These are phyloP conservation scores for Cavia porcellus DNA, from an alignment of 2,113 vertebrate species.

Conservation along the genomic window DNA sequence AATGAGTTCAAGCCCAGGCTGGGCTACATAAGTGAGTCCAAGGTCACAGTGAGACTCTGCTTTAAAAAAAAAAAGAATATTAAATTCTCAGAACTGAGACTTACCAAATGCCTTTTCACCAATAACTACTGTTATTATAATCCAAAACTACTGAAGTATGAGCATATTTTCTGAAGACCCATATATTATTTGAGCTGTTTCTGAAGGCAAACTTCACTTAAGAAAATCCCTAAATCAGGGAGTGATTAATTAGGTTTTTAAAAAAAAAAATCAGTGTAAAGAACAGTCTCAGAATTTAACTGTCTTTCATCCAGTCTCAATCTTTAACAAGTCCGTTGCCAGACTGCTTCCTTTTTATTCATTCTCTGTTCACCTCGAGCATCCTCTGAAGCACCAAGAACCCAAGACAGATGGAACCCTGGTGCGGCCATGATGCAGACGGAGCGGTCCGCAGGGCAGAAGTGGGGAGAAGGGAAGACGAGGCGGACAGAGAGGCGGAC, in stretches of 20 bases:
- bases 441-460: background rate
- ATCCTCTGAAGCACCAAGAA: background rate
- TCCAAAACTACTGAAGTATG: background rate
- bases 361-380: background rate
- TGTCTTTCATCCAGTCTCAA: background rate
- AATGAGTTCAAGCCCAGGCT: background rate
- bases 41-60: background rate
- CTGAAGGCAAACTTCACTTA: constrained; percentile 2
- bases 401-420: background rate
- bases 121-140: background rate
- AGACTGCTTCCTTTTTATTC: background rate
- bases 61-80: background rate
- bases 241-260: background rate
- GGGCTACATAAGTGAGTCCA: background rate
- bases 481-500: background rate
- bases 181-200: background rate
- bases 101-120: background rate
- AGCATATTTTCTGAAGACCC: background rate
- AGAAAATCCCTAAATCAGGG: constrained; percentile 12
- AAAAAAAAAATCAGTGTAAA: background rate
- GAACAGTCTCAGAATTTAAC: background rate
- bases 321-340: background rate
- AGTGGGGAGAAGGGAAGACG: background rate
- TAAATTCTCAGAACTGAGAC: background rate
- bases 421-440: background rate